phyloP scores from a whole-genome alignment of 2,797 vertebrate genomes.

The Enteromius argenteus region DNA sequence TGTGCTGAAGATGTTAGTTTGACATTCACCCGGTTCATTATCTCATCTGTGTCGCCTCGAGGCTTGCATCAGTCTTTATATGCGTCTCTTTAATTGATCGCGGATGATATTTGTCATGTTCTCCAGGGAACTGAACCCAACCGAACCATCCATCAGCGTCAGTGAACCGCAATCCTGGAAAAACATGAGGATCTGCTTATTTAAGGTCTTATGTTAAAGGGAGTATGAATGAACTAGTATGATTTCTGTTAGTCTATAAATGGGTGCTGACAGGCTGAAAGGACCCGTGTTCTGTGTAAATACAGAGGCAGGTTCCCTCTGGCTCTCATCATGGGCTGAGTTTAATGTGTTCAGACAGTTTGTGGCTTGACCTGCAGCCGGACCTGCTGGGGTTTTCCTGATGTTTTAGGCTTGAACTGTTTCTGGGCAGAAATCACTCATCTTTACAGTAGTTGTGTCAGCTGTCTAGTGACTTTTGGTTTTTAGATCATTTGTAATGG shows the following conservation, averaged over 20 bases:
- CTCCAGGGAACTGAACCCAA: neutral
- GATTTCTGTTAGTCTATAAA: neutral
- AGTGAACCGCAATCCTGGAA: neutral
- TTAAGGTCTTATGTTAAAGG: neutral
- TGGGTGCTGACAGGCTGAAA: neutral
- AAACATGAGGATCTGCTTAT: neutral
- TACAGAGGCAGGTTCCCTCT: neutral
- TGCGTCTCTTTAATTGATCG: conserved; percentile 23
- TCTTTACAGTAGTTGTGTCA: neutral
- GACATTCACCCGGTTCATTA: neutral
- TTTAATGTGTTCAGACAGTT: conserved; percentile 18
- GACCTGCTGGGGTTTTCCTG: conserved; percentile 20
- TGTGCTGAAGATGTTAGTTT: neutral
- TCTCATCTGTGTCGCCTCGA: neutral
- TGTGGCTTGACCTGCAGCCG: conserved; percentile 13
- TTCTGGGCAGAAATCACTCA: neutral
- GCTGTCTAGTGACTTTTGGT: neutral
- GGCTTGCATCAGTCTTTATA: neutral
- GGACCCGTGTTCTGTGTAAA: neutral
- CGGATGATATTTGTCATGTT: neutral
- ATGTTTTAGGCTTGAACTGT: conserved; percentile 14
- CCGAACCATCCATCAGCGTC: neutral
- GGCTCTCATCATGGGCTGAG: neutral
- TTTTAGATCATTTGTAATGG: neutral
- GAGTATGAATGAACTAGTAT: neutral